Evolutionary conservation across 2,888 invertebrate genomes (phyloP).

Genomic region (Ecdyonurus torrentis): DNA sequence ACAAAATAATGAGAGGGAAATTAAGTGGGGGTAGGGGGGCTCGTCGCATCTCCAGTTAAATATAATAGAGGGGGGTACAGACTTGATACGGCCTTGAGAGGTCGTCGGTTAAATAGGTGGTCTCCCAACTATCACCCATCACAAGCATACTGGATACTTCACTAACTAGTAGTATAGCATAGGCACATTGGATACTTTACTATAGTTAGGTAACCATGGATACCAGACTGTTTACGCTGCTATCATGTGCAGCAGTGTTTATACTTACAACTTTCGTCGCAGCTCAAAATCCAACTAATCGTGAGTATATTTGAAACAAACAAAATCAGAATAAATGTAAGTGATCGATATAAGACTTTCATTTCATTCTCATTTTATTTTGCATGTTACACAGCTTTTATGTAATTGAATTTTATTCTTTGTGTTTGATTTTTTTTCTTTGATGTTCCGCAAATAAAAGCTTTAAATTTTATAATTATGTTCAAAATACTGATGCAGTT

Average conservation of each 20-base stretch:
- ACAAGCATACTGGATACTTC: neutral
- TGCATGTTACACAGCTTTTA: too few relatives aligned
- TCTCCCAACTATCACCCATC: neutral
- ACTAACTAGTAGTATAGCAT: neutral
- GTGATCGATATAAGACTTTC: too few relatives aligned
- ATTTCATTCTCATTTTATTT: too few relatives aligned
- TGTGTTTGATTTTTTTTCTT: too few relatives aligned
- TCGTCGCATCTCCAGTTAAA: too few relatives aligned
- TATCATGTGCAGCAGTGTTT: neutral
- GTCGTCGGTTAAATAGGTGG: conserved; percentile 1
- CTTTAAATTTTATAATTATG: too few relatives aligned
- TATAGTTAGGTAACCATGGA: neutral
- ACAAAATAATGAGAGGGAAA: neutral
- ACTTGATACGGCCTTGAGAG: conserved; percentile 1
- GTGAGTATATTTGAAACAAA: neutral
- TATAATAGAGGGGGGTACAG: too few relatives aligned
- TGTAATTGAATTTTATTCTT: too few relatives aligned
- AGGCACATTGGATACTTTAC: neutral
- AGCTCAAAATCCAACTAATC: neutral
- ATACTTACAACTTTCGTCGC: neutral
- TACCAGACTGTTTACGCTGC: neutral
- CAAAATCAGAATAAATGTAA: too few relatives aligned
- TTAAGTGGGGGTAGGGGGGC: neutral
- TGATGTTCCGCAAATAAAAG: too few relatives aligned
- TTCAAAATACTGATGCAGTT: too few relatives aligned